Percentiles rank a stretch among this genome's conserved stretches.
These are phyloP conservation scores for Penaeus japonicus DNA, from an alignment of 1,140 invertebrate genomes.

Conservation along the genomic window DNA sequence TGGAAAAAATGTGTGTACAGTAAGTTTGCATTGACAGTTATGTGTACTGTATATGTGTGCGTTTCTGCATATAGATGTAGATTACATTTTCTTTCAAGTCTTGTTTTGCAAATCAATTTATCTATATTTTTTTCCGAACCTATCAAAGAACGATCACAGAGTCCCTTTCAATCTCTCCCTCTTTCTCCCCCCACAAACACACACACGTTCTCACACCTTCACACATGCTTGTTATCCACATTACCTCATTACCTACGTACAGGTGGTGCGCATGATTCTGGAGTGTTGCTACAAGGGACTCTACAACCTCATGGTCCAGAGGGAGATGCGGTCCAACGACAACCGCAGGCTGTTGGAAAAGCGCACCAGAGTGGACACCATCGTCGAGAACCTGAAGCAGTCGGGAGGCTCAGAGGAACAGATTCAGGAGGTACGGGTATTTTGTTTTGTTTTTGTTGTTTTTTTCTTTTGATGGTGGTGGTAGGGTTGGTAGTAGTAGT, in stretches of 20 bases:
- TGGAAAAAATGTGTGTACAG: too few species aligned
- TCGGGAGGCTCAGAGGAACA: constrained; percentile 78
- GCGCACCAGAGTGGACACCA: constrained; percentile 80
- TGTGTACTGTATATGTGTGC: too few species aligned
- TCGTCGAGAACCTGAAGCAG: constrained; percentile 78
- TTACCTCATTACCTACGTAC: constrained; percentile 23
- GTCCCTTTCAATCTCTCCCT: too few species aligned
- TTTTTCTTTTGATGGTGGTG: neutral
- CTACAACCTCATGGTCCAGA: constrained; percentile 74
- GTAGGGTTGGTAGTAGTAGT: constrained; percentile 10
- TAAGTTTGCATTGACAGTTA: too few species aligned
- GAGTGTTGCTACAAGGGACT: constrained; percentile 80
- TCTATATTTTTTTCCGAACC: too few species aligned
- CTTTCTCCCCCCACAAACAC: too few species aligned
- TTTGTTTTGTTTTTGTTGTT: neutral
- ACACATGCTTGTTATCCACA: too few species aligned
- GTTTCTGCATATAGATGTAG: too few species aligned
- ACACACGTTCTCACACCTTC: too few species aligned
- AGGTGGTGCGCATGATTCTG: constrained; percentile 77
- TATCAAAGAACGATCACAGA: too few species aligned
- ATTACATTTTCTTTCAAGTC: too few species aligned
- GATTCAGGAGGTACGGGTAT: constrained; percentile 74
- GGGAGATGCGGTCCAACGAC: constrained; percentile 70
- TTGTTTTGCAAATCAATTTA: too few species aligned
- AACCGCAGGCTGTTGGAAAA: constrained; percentile 84